These are phyloP conservation scores for Gadus macrocephalus DNA, from an alignment of 2,113 vertebrate genomes.

Conservation along the genomic window DNA sequence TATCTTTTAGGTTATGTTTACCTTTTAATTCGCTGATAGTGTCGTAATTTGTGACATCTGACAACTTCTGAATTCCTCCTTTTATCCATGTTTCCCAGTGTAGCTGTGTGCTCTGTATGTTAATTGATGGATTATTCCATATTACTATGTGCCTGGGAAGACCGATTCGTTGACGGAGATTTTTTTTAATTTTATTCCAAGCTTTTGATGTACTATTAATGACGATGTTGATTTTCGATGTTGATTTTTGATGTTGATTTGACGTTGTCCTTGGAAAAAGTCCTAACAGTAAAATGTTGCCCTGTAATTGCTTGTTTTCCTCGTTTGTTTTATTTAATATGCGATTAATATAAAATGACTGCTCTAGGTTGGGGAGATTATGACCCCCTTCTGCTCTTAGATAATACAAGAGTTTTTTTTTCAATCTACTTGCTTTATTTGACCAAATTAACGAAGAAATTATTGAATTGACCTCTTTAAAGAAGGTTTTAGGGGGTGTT, in stretches of 20 bases:
- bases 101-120: not conserved
- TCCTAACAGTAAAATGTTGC: not conserved
- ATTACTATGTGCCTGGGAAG: not conserved
- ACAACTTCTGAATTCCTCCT: not conserved
- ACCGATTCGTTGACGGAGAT: not conserved
- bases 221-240: not conserved
- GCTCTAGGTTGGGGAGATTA: not conserved
- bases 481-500: not conserved
- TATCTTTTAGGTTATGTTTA: constrained; percentile 1
- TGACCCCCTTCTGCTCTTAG: not conserved
- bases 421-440: not conserved
- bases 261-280: not conserved
- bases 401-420: not conserved
- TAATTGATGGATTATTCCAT: not conserved
- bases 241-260: not conserved
- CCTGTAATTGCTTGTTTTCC: not conserved
- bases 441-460: not conserved
- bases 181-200: not conserved
- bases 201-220: not conserved
- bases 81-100: not conserved
- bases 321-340: not conserved
- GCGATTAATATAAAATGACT: not conserved
- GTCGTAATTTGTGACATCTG: not conserved
- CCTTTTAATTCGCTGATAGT: not conserved
- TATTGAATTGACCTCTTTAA: not conserved